Base-by-base conservation (phyloP, 1,140 invertebrate genomes). In the Coenobita brevimanus region DNA sequence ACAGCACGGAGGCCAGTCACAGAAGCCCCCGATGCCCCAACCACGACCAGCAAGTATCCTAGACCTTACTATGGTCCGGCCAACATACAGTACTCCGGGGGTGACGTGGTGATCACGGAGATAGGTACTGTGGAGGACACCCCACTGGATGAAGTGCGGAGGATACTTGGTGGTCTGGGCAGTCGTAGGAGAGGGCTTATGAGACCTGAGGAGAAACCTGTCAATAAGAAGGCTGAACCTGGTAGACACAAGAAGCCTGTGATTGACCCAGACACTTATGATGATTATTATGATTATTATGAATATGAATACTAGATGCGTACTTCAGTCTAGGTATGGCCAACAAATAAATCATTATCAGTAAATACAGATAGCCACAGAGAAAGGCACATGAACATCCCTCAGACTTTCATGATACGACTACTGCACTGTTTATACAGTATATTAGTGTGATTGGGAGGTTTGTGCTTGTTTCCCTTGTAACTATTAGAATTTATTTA, bases 71-170 rank as follows among this genome's bases (percentile, higher is more conserved):
- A 87, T 41, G 85, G 85, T 3, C 6, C 64, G 15, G 13, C 85
- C 15, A 76, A 87, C 33, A 80, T 87, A 13, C 15, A n/a, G 30
- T 80, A 80, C 30, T 38, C 36, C 8, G 85, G 85, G 15, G 85
- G 76, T 38, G 76, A 79, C 0, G 85, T 87, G 8, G 46, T 80
- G 13, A 73, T 87, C 21, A 87, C 76, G 15, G 85, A 87, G 38
- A 41, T 87, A 24, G 85, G 85, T 8, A 87, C 85, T 15, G 8
- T 87, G n/a, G 85, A 87, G 27, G 85, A 87, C 33, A 73, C 85
- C 30, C 76, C 85, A 13, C 46, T 27, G 2, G 50, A 81, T 17
- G 85, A 87, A 41, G 76, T 87, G 21, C 76, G n/a, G 2, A 27
- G 17, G 21, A 87, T 87, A n/a, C 41, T 87, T 27, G 54, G 64